Conservation (phyloP, 2,797 vertebrate genomes). For the Cetoscarus ocellatus region DNA sequence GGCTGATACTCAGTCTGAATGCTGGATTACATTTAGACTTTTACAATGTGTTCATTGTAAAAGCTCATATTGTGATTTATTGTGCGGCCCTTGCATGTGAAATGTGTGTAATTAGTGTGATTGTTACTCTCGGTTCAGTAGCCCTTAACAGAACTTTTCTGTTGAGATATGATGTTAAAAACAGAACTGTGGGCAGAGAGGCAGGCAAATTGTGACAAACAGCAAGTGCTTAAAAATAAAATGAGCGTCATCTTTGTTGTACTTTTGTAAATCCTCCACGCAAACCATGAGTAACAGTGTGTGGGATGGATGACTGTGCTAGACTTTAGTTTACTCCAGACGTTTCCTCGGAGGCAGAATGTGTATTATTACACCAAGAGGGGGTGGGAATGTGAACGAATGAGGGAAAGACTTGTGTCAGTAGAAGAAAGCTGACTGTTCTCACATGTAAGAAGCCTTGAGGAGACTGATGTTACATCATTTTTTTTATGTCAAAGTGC, state of each 20-base stretch:
- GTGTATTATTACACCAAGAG: conserved; percentile 44
- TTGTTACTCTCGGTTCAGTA: background rate
- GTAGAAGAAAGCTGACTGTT: conserved; percentile 22
- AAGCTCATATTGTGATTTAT: too few species aligned
- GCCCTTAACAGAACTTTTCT: background rate
- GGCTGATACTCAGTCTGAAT: too few species aligned
- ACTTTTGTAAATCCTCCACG: conserved; percentile 7
- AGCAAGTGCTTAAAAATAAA: background rate
- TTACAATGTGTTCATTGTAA: too few species aligned
- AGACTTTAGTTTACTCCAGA: conserved; percentile 16
- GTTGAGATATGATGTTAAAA: conserved; percentile 1
- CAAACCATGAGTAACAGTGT: conserved; percentile 57
- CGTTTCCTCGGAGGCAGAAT: conserved; percentile 48
- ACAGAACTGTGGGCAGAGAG: background rate
- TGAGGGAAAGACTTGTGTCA: conserved; percentile 1
- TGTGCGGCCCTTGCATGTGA: too few species aligned
- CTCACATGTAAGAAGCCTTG: conserved; percentile 34
- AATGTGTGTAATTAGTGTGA: background rate
- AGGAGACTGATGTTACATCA: conserved; percentile 40
- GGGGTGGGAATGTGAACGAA: conserved; percentile 15
- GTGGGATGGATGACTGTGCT: conserved; percentile 58
- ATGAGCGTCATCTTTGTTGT: conserved; percentile 7
- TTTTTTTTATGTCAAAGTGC: conserved; percentile 23
- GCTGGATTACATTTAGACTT: too few species aligned
- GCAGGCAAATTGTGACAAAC: conserved; percentile 7